Conservation (phyloP, 1,140 invertebrate species). For the Homalodisca vitripennis region DNA sequence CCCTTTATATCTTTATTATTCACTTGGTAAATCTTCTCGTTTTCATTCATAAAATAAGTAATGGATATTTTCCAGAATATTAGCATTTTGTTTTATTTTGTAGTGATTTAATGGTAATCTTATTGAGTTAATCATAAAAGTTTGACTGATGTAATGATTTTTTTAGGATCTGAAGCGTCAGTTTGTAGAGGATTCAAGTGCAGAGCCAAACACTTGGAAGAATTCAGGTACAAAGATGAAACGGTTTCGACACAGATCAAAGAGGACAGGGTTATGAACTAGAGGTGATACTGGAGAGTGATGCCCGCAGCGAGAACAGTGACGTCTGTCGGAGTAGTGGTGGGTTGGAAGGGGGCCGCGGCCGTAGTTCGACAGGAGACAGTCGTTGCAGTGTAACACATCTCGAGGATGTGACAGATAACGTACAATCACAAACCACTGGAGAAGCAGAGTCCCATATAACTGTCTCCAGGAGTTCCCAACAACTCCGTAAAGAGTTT, state of each 20-base stretch:
- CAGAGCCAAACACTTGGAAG: constrained; percentile 12
- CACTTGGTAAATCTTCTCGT: too few relatives aligned
- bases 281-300: constrained; percentile 31
- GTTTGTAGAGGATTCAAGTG: background rate
- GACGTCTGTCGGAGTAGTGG: background rate
- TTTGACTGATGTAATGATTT: too few relatives aligned
- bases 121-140: too few relatives aligned
- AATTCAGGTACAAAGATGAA: background rate
- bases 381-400: background rate
- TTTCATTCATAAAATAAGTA: too few relatives aligned
- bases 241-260: constrained; percentile 6
- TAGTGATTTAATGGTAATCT: too few relatives aligned
- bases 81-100: too few relatives aligned
- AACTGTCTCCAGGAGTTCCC: background rate
- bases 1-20: too few relatives aligned
- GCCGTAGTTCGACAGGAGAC: too few relatives aligned
- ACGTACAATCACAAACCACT: background rate
- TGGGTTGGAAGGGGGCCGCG: background rate
- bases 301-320: constrained; percentile 16
- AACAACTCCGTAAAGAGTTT: constrained; percentile 18
- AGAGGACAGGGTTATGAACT: constrained; percentile 20
- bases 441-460: background rate
- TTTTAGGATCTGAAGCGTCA: too few relatives aligned
- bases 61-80: too few relatives aligned
- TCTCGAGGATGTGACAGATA: background rate